These are phyloP conservation scores for Parus major DNA, from an alignment of 2,113 vertebrate species.

Conservation along the genomic window DNA sequence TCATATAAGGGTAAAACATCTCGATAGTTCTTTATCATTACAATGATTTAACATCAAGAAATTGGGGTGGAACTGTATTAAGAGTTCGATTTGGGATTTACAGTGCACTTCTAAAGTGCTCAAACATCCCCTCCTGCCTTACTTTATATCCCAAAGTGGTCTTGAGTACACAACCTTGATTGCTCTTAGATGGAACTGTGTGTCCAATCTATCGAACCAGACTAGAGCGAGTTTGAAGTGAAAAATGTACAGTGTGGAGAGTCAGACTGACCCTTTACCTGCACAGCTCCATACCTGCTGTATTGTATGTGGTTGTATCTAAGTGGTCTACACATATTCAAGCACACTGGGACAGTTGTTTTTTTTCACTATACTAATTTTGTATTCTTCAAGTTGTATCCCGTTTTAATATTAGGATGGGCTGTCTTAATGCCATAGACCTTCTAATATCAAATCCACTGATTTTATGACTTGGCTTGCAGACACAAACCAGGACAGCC, in stretches of 20 bases:
- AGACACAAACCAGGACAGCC: neutral
- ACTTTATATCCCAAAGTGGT: neutral
- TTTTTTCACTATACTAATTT: neutral
- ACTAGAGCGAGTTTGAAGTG: neutral
- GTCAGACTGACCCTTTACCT: neutral
- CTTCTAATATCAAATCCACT: neutral
- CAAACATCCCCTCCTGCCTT: neutral
- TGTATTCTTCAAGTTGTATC: neutral
- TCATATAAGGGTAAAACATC: neutral
- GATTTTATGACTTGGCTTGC: neutral
- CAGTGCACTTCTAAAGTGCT: neutral
- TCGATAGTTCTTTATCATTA: neutral
- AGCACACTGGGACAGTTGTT: neutral
- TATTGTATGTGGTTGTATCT: fast-evolving
- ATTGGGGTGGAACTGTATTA: neutral
- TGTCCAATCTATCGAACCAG: neutral
- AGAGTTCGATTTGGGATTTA: neutral
- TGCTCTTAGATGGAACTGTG: neutral
- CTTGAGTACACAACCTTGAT: neutral
- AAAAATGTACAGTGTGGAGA: neutral
- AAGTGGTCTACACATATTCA: neutral
- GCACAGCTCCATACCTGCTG: neutral
- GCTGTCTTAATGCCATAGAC: neutral
- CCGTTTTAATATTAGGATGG: neutral
- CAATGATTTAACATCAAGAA: neutral